phyloP scores from a whole-genome alignment of 2,797 vertebrate genomes.

The Loris lydekkerianus region DNA sequence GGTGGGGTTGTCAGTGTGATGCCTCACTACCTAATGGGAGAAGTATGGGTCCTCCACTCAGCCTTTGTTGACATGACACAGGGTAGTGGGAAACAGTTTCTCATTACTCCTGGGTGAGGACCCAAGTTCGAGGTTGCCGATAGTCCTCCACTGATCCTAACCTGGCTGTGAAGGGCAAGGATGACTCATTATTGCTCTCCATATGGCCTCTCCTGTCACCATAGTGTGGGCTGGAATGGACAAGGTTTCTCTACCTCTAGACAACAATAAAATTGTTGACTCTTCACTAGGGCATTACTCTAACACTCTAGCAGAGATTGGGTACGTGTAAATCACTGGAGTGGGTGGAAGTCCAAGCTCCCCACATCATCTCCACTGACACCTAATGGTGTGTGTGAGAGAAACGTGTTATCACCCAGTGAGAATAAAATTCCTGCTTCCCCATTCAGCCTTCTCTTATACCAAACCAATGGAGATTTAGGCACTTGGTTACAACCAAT shows the following conservation, averaged over 20 bases:
- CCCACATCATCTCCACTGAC: neutral
- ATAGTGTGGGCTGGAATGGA: neutral
- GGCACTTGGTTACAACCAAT: neutral
- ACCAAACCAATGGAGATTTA: neutral
- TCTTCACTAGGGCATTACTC: neutral
- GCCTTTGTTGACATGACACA: neutral
- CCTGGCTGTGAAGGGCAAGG: neutral
- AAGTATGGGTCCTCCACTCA: neutral
- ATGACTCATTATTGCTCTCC: neutral
- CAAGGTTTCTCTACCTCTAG: neutral
- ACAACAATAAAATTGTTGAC: neutral
- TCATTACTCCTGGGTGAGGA: neutral
- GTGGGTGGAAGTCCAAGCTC: neutral
- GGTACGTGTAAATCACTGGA: neutral
- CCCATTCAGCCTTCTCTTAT: neutral
- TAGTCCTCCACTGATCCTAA: neutral
- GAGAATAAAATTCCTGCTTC: neutral
- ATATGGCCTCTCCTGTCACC: neutral
- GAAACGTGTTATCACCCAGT: neutral
- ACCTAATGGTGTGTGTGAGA: neutral
- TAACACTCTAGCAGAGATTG: neutral
- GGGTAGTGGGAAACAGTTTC: neutral
- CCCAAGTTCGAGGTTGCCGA: neutral
- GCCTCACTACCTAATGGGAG: neutral
- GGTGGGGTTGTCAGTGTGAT: neutral